Conservation (phyloP, 2,113 vertebrate species). For the Lipophrys pholis region DNA sequence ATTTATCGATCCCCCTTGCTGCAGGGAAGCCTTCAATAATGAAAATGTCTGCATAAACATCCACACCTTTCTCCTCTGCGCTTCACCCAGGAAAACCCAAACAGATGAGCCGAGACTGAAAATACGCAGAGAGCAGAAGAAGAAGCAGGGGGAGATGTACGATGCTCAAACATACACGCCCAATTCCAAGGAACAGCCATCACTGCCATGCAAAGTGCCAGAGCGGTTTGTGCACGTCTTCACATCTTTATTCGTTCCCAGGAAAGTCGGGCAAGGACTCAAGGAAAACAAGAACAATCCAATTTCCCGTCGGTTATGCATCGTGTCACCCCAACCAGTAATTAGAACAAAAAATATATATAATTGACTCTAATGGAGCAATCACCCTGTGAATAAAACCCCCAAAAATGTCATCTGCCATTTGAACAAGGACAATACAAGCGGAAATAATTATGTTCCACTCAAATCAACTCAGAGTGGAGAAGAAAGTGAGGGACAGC, state of each 20-base stretch:
- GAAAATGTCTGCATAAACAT: slow-evolving; percentile 71
- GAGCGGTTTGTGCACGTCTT: neutral
- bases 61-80: slow-evolving; percentile 48
- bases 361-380: neutral
- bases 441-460: neutral
- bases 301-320: neutral
- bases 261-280: neutral
- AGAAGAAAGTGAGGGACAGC: neutral
- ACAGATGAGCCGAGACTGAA: neutral
- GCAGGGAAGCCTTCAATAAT: slow-evolving; percentile 72
- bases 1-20: slow-evolving; percentile 68
- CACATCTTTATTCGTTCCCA: neutral
- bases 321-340: neutral
- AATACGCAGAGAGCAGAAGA: no score
- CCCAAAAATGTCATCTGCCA: neutral
- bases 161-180: neutral
- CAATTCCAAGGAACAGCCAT: neutral
- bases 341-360: neutral
- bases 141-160: neutral
- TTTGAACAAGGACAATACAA: neutral
- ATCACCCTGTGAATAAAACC: neutral
- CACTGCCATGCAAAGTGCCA: neutral
- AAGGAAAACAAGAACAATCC: neutral
- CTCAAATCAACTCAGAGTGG: neutral
- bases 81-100: slow-evolving; percentile 8